A percentile compares a stretch with the other conserved stretches of the same genome.
phyloP scores from a whole-genome alignment of 2,888 invertebrate genomes.

The Cephus spinipes region DNA sequence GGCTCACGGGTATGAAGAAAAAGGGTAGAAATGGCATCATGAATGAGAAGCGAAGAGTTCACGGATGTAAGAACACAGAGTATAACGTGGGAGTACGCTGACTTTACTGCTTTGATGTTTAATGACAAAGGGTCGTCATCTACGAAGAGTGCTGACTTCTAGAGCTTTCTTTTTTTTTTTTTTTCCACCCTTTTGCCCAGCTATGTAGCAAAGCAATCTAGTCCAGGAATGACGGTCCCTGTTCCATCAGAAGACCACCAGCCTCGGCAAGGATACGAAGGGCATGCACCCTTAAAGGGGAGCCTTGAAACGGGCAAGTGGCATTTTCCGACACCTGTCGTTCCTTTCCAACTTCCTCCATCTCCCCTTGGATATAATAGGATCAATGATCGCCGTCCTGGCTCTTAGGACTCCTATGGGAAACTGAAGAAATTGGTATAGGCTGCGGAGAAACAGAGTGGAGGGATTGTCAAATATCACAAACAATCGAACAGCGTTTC shows the following conservation, averaged over 20 bases:
- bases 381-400: neutral
- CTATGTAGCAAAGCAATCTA: neutral
- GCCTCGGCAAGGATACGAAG: neutral
- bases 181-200: neutral
- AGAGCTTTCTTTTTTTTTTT: neutral
- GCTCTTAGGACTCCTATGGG: neutral
- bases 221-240: neutral
- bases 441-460: neutral
- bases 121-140: conserved; percentile 29
- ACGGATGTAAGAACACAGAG: neutral
- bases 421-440: neutral
- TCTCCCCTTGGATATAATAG: neutral
- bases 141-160: conserved; percentile 15
- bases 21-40: neutral
- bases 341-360: neutral
- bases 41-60: neutral
- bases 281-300: neutral
- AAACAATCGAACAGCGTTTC: neutral
- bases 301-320: conserved; percentile 1
- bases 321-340: conserved; percentile 8
- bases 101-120: conserved; percentile 32
- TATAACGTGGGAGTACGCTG: neutral
- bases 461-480: neutral
- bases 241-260: neutral
- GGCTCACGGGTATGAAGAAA: neutral